These are phyloP conservation scores for Fulmarus glacialis DNA, from an alignment of 2,113 vertebrate genomes.

Conservation along the genomic window DNA sequence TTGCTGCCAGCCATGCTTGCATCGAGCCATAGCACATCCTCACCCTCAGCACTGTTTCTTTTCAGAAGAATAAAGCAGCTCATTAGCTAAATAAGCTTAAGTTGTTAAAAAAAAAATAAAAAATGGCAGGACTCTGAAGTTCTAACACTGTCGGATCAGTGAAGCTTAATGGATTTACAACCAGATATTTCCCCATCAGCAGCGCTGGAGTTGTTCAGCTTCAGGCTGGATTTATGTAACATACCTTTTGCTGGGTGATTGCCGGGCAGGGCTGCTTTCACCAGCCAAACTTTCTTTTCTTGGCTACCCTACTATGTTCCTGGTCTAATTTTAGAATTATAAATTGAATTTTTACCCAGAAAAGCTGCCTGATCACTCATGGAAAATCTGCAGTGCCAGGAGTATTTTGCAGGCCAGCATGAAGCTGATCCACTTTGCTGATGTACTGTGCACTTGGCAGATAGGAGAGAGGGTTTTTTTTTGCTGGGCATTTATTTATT, in stretches of 20 bases:
- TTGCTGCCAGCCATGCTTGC: background rate
- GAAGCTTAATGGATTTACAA: constrained; percentile 12
- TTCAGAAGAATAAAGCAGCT: background rate
- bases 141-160: background rate
- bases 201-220: background rate
- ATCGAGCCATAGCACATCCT: background rate
- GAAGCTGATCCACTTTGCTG: background rate
- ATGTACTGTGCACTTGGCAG: background rate
- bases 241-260: background rate
- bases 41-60: background rate
- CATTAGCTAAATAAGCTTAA: background rate
- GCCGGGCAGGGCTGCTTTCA: background rate
- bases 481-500: background rate
- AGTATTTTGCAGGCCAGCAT: background rate
- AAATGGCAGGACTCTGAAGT: background rate
- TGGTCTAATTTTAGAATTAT: constrained; percentile 39
- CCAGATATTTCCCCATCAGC: background rate
- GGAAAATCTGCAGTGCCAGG: constrained; percentile 27
- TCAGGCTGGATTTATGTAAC: background rate
- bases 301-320: background rate
- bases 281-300: background rate
- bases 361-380: background rate
- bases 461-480: background rate
- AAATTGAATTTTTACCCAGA: background rate
- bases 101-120: background rate